Conservation (phyloP, 2,888 invertebrate species). For the Aproaerema taeniolella region DNA sequence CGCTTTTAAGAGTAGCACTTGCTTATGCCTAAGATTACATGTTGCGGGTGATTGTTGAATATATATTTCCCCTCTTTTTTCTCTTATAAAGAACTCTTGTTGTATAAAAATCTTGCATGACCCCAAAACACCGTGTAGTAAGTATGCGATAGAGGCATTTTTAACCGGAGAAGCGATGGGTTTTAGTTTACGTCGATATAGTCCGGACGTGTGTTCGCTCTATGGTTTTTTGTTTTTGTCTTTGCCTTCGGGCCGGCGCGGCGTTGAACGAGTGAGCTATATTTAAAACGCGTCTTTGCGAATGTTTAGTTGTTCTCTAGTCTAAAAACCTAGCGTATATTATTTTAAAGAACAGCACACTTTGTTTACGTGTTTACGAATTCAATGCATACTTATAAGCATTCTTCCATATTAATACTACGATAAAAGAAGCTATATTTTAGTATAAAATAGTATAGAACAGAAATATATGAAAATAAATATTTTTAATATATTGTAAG, state of each 20-base stretch:
- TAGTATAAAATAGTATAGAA: constrained; percentile 49
- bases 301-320: constrained; percentile 68
- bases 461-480: constrained; percentile 33
- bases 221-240: constrained; percentile 47
- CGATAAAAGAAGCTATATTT: constrained; percentile 59
- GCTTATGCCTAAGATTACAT: no score
- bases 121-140: no score
- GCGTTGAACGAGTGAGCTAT: constrained; percentile 43
- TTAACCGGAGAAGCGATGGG: constrained; percentile 38
- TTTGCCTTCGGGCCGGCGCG: constrained; percentile 36
- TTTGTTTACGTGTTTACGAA: constrained; percentile 31
- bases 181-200: constrained; percentile 40
- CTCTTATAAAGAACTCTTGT: no score
- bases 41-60: no score
- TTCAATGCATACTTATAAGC: constrained; percentile 52
- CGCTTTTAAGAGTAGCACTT: neutral
- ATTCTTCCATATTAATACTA: constrained; percentile 57
- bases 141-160: neutral
- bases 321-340: constrained; percentile 60
- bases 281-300: constrained; percentile 49
- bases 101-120: no score
- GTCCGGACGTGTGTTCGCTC: constrained; percentile 39
- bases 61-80: no score
- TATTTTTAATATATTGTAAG: constrained; percentile 47
- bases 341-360: constrained; percentile 30